Evolutionary conservation across 64 coral and sea anemone genomes (phyloP).

Genomic region (Stichodactyla mertensii): DNA sequence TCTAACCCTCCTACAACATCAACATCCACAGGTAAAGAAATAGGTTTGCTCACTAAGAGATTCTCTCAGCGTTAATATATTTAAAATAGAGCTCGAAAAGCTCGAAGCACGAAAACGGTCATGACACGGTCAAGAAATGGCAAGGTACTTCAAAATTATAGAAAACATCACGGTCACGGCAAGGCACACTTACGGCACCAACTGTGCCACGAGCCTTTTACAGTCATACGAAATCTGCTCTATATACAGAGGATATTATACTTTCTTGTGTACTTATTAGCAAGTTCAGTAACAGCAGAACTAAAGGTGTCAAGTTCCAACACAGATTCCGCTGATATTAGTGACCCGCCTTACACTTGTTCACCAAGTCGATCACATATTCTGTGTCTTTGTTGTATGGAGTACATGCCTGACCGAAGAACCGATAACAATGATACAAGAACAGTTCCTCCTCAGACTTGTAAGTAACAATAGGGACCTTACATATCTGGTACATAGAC

Average conservation of each 20-base stretch:
- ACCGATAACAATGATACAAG: neutral
- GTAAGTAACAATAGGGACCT: neutral
- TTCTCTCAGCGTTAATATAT: no score
- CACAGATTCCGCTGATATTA: neutral
- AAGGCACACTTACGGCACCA: no score
- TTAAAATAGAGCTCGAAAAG: no score
- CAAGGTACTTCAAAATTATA: no score
- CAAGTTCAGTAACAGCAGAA: neutral
- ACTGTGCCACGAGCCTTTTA: no score
- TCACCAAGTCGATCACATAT: slow-evolving; percentile 20
- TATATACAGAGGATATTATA: no score
- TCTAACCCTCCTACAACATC: neutral
- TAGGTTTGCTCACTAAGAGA: no score
- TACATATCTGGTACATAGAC: no score
- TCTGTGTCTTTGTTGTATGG: slow-evolving; percentile 37
- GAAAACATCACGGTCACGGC: no score
- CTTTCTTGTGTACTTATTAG: neutral
- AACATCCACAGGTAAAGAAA: neutral
- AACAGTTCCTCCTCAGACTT: slow-evolving; percentile 35
- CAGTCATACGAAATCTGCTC: no score
- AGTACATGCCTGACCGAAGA: slow-evolving; percentile 33
- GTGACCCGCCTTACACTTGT: slow-evolving; percentile 13
- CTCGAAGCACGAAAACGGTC: no score
- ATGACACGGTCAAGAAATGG: no score
- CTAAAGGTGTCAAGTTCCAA: neutral